A percentile compares a stretch with the other conserved stretches of the same genome.
These are phyloP conservation scores for Jacana jacana DNA, from an alignment of 2,113 vertebrate species.

Conservation along the genomic window DNA sequence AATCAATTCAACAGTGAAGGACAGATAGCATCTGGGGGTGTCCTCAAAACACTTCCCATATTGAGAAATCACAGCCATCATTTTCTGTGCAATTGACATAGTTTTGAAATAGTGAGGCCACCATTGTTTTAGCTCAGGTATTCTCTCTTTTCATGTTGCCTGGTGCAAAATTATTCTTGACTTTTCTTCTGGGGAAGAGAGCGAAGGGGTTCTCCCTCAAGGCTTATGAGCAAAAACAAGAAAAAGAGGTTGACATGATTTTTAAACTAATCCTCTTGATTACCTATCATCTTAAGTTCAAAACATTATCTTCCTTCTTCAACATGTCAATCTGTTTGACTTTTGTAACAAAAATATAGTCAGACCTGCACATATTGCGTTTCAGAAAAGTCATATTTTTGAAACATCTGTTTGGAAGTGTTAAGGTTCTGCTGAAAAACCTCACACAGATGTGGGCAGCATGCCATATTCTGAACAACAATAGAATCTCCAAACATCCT, in stretches of 20 bases:
- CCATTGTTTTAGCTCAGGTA: background rate
- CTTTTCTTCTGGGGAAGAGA: background rate
- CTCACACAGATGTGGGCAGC: constrained; percentile 69
- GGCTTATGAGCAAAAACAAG: background rate
- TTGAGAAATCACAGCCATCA: background rate
- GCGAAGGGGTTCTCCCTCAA: background rate
- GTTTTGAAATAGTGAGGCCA: background rate
- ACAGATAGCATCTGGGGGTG: background rate
- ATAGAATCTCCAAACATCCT: constrained; percentile 60
- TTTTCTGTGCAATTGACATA: background rate
- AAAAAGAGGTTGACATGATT: background rate
- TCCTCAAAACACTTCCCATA: background rate
- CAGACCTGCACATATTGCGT: constrained; percentile 29
- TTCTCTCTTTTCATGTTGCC: background rate
- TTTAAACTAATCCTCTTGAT: constrained; percentile 14
- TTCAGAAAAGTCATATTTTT: constrained; percentile 44
- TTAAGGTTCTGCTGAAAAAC: constrained; percentile 73
- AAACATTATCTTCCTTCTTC: constrained; percentile 26
- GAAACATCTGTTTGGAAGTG: constrained; percentile 72
- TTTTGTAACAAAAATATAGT: constrained; percentile 52
- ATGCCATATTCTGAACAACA: constrained; percentile 68
- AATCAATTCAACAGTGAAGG: background rate
- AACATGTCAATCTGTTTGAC: constrained; percentile 27
- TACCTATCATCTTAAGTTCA: background rate
- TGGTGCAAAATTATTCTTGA: background rate